Base-by-base conservation (phyloP, 2,888 invertebrate genomes). In the Noctua janthe region DNA sequence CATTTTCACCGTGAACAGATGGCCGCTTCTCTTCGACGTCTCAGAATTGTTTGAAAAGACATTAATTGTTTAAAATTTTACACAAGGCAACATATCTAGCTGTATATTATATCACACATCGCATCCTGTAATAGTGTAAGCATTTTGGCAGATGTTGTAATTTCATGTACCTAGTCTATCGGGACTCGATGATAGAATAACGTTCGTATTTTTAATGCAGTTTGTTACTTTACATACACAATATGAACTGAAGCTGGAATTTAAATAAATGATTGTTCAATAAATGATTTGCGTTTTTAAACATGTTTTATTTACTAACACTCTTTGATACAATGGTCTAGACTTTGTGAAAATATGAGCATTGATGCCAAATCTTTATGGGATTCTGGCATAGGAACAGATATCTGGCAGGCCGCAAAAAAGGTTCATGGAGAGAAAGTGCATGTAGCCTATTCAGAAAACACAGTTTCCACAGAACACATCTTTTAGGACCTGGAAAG, bases 261-360 rank as follows among this genome's bases (percentile, higher is more conserved):
- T 80, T 80, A 80, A 82, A 81, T 80, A 81, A 79, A 88, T 29
- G 69, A 81, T 74, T 80, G 77, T 78, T 87, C 71, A 91, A 88
- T 92, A 92, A 92, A 91, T 87, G 74, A 83, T 87, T 89, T 89
- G 86, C 86, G 49, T 85, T 87, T 88, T 78, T 51, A 74, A 83
- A 69, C 35, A 72, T 79, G 74, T 84, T 88, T 89, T 85, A 74
- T 81, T 87, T 81, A 13, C 3, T 39, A 7, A 23, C 20, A 74
- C 10, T 62, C 23, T 43, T 15, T 75, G 23, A 74, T 39, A 17
- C 39, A 76, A 83, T 59, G 7, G 49, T 59, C 6, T 69, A n/a
- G 62, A 56, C 29, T 56, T 39, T 56, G 11, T 49, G 23, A 17
- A 29, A 49, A 20, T 49, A 20, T 35, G 3, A 51, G 5, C 17